Conservation (phyloP, 2,888 invertebrate species). For the Acronicta alni region DNA sequence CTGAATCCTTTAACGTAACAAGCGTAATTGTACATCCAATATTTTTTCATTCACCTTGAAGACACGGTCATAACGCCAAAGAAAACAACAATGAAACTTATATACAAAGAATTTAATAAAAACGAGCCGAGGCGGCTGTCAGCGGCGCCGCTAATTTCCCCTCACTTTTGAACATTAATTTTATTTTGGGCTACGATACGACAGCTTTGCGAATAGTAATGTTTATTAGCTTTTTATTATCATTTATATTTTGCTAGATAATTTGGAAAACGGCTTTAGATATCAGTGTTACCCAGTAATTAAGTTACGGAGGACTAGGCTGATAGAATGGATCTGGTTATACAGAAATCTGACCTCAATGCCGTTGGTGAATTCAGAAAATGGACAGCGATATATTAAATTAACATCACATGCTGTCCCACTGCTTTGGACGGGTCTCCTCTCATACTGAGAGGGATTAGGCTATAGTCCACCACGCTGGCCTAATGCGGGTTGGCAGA, state of each 20-base stretch:
- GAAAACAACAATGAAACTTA: conserved; percentile 14
- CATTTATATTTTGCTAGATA: neutral
- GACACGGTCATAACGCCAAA: neutral
- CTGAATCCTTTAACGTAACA: neutral
- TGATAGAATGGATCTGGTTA: no score
- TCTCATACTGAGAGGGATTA: no score
- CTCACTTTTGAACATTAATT: conserved; percentile 61
- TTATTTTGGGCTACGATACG: conserved; percentile 45
- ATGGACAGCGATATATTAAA: no score
- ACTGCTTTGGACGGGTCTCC: no score
- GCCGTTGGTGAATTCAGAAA: no score
- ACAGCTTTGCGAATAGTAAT: conserved; percentile 21
- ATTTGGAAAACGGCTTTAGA: no score
- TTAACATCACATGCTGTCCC: no score
- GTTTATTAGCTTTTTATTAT: conserved; percentile 17
- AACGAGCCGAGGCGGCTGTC: conserved; percentile 54
- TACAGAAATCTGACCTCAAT: no score
- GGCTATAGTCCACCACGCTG: no score
- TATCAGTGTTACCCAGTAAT: no score
- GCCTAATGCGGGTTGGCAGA: no score
- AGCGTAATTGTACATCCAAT: neutral
- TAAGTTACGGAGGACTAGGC: no score
- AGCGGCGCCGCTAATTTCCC: conserved; percentile 62
- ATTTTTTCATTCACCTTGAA: neutral
- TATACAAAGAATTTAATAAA: conserved; percentile 66